Percentiles rank a stretch among this genome's conserved stretches.
These are phyloP conservation scores for Montipora efflorescens DNA, from an alignment of 64 coral and sea anemone genomes.

Conservation along the genomic window DNA sequence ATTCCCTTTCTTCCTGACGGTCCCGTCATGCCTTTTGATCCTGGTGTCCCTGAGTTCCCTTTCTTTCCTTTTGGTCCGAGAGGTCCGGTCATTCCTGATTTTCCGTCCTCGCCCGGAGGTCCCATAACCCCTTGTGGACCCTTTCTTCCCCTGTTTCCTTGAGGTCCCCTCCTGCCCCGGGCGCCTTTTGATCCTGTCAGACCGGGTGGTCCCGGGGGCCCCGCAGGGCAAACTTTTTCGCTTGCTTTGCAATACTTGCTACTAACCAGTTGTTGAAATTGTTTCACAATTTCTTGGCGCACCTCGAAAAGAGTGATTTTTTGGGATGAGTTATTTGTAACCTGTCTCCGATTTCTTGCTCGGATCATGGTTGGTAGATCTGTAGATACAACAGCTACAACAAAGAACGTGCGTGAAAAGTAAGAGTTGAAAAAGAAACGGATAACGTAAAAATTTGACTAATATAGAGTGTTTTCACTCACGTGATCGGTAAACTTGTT, in stretches of 20 bases:
- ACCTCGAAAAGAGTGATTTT: neutral
- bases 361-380: neutral
- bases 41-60: neutral
- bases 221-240: neutral
- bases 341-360: neutral
- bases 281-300: neutral
- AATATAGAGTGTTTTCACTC: too few relatives aligned
- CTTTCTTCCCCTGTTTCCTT: neutral
- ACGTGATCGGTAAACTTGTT: too few relatives aligned
- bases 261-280: neutral
- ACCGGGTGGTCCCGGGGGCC: slow-evolving; percentile 26
- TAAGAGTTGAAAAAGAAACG: too few relatives aligned
- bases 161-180: slow-evolving; percentile 3
- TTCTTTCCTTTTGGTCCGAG: neutral
- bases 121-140: neutral
- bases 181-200: neutral
- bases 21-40: neutral
- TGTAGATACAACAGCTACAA: neutral
- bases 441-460: too few relatives aligned
- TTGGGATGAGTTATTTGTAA: neutral
- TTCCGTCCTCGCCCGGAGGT: slow-evolving; percentile 23
- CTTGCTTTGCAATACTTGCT: slow-evolving; percentile 32
- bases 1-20: neutral
- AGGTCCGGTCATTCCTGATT: slow-evolving; percentile 2
- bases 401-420: too few relatives aligned